These are phyloP conservation scores for Lycaena phlaeas DNA, from an alignment of 2,888 invertebrate species.

Conservation along the genomic window DNA sequence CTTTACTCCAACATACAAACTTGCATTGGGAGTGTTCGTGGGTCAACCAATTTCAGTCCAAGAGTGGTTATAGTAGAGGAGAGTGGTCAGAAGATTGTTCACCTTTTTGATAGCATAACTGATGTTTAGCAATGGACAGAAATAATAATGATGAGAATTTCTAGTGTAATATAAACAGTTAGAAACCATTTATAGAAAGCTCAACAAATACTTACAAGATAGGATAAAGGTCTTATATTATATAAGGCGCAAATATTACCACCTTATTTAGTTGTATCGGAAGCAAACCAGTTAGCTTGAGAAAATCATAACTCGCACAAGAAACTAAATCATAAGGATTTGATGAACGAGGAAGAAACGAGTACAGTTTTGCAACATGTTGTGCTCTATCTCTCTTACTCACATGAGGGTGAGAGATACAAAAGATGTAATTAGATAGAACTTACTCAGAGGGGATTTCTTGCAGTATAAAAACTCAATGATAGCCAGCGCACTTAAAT, in stretches of 20 bases:
- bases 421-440: conserved; percentile 12
- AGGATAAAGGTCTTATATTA: conserved; percentile 40
- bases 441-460: conserved; percentile 10
- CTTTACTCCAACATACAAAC: too few species aligned
- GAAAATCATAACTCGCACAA: conserved; percentile 40
- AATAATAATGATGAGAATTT: too few species aligned
- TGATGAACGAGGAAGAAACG: conserved; percentile 15
- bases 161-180: too few species aligned
- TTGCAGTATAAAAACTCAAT: conserved; percentile 23
- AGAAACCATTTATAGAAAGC: background rate
- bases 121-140: too few species aligned
- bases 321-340: conserved; percentile 51
- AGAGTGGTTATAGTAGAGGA: too few species aligned
- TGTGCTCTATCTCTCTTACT: conserved; percentile 2
- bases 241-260: conserved; percentile 56
- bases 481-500: conserved; percentile 41
- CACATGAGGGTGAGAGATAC: background rate
- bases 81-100: too few species aligned
- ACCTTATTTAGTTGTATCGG: conserved; percentile 59
- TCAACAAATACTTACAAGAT: conserved; percentile 14
- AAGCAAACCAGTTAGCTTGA: conserved; percentile 61
- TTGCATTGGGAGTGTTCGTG: too few species aligned
- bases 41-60: too few species aligned
- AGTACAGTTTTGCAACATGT: conserved; percentile 4
- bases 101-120: too few species aligned